Evolutionary conservation across 2,797 vertebrate species (phyloP).

Genomic region (Neoniphon sammara): DNA sequence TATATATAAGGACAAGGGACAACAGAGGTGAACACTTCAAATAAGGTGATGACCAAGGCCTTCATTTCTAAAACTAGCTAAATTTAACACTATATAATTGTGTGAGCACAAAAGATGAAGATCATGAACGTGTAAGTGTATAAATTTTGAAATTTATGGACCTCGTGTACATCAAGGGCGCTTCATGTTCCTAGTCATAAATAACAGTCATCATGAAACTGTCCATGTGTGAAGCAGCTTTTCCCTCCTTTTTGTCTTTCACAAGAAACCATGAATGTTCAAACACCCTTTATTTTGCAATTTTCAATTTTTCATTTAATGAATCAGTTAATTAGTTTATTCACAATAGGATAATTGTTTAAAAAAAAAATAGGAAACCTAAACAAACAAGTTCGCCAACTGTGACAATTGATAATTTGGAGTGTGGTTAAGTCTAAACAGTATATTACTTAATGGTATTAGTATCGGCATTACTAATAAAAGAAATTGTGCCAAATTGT

Average conservation of each 20-base stretch:
- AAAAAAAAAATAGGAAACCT: neutral
- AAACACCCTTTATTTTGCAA: no score
- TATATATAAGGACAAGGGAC: neutral
- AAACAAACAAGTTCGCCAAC: no score
- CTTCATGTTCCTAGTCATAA: neutral
- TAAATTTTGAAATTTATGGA: no score
- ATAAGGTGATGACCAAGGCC: neutral
- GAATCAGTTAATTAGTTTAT: neutral
- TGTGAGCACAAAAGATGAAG: neutral
- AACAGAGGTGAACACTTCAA: neutral
- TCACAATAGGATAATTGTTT: neutral
- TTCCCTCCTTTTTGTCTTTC: neutral
- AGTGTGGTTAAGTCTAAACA: neutral
- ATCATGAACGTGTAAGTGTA: neutral
- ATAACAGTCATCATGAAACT: neutral
- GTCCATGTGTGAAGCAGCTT: neutral
- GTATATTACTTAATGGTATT: conserved; percentile 14
- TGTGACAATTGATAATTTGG: conserved; percentile 7
- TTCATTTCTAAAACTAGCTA: neutral
- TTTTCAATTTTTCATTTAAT: no score
- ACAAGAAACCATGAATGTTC: neutral
- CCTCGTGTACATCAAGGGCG: neutral
- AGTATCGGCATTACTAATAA: conserved; percentile 27
- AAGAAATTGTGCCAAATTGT: conserved; percentile 31
- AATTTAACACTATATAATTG: neutral